Conservation (phyloP, 1,140 invertebrate genomes). For the Pantala flavescens region DNA sequence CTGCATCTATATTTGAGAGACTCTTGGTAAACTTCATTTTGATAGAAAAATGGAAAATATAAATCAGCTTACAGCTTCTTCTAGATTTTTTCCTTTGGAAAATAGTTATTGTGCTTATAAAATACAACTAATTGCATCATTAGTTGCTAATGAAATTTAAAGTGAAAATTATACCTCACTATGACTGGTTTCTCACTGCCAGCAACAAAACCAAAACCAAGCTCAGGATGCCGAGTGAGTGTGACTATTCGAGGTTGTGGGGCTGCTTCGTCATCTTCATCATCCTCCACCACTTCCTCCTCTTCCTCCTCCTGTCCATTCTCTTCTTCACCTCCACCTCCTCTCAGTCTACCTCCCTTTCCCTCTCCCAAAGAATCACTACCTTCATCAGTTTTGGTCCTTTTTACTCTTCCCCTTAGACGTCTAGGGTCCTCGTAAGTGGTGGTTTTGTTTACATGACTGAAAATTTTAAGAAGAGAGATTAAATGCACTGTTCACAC, state of each 20-base stretch:
- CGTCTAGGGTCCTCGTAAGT: conserved; percentile 65
- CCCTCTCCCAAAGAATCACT: not conserved
- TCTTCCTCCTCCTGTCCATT: not conserved
- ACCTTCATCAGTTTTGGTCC: not conserved
- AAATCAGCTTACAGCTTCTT: too few species aligned
- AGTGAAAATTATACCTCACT: conserved; percentile 48
- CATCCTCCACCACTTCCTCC: conserved; percentile 40
- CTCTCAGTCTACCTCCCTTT: not conserved
- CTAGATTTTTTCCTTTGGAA: too few species aligned
- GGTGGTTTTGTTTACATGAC: conserved; percentile 81
- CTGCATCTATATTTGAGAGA: too few species aligned
- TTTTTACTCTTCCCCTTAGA: not conserved
- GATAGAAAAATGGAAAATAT: too few species aligned
- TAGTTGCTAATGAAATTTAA: too few species aligned
- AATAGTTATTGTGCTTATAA: too few species aligned
- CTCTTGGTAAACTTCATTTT: too few species aligned
- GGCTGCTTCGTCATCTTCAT: conserved; percentile 50
- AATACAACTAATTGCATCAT: too few species aligned
- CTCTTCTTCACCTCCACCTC: not conserved
- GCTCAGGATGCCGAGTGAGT: conserved; percentile 55
- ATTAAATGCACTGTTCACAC: too few species aligned
- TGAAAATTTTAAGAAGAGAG: conserved; percentile 37
- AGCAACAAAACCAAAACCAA: conserved; percentile 88
- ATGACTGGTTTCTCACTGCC: conserved; percentile 84
- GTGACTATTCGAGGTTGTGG: conserved; percentile 66